Base-by-base conservation (phyloP, 2,797 vertebrate genomes). In the Betta splendens region DNA sequence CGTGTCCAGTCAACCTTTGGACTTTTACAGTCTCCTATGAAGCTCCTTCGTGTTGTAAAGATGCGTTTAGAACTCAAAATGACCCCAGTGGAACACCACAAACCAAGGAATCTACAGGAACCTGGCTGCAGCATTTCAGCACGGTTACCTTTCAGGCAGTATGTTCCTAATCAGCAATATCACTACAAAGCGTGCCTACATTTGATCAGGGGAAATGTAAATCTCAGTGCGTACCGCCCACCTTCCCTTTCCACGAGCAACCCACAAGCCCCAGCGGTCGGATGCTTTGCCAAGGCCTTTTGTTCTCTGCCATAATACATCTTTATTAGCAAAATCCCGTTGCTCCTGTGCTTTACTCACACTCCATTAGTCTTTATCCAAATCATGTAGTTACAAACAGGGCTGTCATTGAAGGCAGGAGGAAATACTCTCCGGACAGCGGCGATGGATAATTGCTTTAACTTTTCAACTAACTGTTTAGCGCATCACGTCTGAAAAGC, bases 301-400 rank as follows among this genome's bases (percentile, higher is more conserved):
- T 89, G 85, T 88, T 89, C 78, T 61, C 57, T 55, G 75, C 81
- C 80, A 76, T 87, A 88, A 90, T 91, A 89, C 77, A 84, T 89
- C 89, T 90, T 90, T 90, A 89, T 91, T 91, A 88, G 75, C 77
- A 80, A 81, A 81, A 89, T 89, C 86, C 89, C 67, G 64, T 71
- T 60, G 81, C 85, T 86, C 66, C 72, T 51, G 53, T 80, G 84
- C 87, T 84, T 83, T 86, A 77, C 81, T 81, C 79, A 87, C 85
- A 88, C 86, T 85, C 85, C 81, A 90, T 91, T 89, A 88, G 84
- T 91, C 90, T 89, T 88, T 87, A 90, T 88, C 87, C 82, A 86
- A 87, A 91, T 89, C 83, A 77, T 80, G 83, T 85, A 84, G 84
- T 77, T 75, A 86, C 84, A 85, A 86, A 84, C 81, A 81, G 67